Conservation (phyloP, 92 coral and sea anemone genomes). For the Meandrina meandrites region DNA sequence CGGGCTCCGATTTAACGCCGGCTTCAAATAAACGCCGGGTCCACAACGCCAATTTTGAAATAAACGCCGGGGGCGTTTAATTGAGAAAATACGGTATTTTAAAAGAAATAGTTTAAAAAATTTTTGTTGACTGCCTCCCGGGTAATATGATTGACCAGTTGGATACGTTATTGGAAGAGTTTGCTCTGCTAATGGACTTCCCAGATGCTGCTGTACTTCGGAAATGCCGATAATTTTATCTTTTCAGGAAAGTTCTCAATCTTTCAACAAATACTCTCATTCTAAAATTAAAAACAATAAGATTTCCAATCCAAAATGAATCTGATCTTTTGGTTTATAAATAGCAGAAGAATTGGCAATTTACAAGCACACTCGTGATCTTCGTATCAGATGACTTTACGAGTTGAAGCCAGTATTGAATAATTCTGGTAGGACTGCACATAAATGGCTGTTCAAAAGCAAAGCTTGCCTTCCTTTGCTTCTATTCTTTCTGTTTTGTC, state of each 20-base stretch:
- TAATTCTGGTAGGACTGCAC: background rate
- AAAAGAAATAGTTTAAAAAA: too few relatives aligned
- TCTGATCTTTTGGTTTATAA: background rate
- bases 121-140: too few relatives aligned
- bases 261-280: too few relatives aligned
- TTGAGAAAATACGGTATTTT: too few relatives aligned
- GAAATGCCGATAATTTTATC: background rate
- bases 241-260: background rate
- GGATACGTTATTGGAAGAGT: too few relatives aligned
- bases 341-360: background rate
- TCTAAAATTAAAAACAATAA: background rate
- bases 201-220: background rate
- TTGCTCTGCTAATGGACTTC: too few relatives aligned
- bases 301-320: background rate
- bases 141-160: too few relatives aligned
- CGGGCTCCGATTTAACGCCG: too few relatives aligned
- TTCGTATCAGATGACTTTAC: background rate
- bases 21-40: too few relatives aligned
- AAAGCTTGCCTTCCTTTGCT: background rate
- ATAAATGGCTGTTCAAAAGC: background rate
- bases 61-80: too few relatives aligned
- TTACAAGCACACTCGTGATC: background rate
- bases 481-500: background rate
- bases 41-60: too few relatives aligned
- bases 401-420: background rate